Base-by-base conservation (phyloP, 2,888 invertebrate species). In the Stegana nigrithorax region DNA sequence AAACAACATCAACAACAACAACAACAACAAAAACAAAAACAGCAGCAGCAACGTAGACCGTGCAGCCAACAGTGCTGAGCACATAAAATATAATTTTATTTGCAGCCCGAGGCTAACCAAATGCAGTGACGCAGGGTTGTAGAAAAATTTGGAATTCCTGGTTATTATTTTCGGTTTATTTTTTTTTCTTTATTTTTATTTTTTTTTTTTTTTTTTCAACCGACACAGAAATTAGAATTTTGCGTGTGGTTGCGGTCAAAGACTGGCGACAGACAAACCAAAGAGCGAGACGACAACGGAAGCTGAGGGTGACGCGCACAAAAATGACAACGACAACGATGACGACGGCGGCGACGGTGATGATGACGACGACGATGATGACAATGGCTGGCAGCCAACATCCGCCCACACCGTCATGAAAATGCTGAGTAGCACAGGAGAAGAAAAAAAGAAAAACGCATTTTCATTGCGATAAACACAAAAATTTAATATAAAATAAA, bases 81-180 rank as follows among this genome's bases (percentile, higher is more conserved):
- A 72, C 73, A 77, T 73, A 68, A 75, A 80, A 79, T 77, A 80
- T 81, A 80, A 75, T 78, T 79, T 79, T 69, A 70, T 79, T 73
- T 70, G 69, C 67, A 72, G 79, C 78, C 80, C 69, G 66, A 72
- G 78, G 78, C 79, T 70, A 73, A 67, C 73, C 66, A 70, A 73
- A 17, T 47, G 47, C 53, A 55, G 32, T 23, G 36, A 27, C 14
- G 25, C 59, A 47, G 62, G 62, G 60, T 59, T 67, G 63, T 63
- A 55, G 66, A 67, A 78, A 77, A 73, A 78, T 75, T 77, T 73
- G 78, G 69, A 67, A 76, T 78, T 78, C 78, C 58, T 62, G 47
- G 58, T 50, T 65, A 64, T 65, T 21, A 55, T 64, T 60, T 14
- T 60, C 39, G 59, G 39, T 62, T 29, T 14, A 8, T 51, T 23